Evolutionary conservation across 2,113 vertebrate species (phyloP).

Genomic region (Turdus rufiventris): DNA sequence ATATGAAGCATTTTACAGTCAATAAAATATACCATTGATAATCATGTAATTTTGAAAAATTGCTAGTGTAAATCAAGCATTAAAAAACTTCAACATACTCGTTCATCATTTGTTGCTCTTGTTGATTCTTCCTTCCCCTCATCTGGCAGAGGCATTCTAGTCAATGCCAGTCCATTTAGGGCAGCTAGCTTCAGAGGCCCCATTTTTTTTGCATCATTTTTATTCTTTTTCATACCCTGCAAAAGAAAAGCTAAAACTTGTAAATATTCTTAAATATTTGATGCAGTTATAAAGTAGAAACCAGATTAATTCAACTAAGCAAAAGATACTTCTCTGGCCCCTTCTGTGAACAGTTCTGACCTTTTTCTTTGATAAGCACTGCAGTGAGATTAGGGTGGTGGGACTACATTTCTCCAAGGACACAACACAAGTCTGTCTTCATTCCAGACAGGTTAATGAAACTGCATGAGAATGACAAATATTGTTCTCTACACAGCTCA

Average conservation of each 20-base stretch:
- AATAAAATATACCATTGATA: background rate
- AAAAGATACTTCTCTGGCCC: background rate
- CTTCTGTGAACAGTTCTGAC: background rate
- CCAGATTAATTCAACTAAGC: background rate
- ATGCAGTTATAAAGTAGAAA: background rate
- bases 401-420: conserved; percentile 66
- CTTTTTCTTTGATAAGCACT: background rate
- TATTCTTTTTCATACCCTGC: conserved; percentile 92
- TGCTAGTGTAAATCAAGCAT: background rate
- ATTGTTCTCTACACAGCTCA: conserved; percentile 30
- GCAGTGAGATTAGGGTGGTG: conserved; percentile 7
- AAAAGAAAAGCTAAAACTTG: conserved; percentile 21
- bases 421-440: conserved; percentile 54
- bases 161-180: conserved; percentile 87
- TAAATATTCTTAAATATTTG: background rate
- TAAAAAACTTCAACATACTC: conserved; percentile 70
- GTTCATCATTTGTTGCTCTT: conserved; percentile 87
- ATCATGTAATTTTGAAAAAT: background rate
- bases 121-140: conserved; percentile 84
- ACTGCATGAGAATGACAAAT: conserved; percentile 28
- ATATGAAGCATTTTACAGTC: background rate
- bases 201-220: conserved; percentile 87
- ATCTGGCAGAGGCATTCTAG: conserved; percentile 80
- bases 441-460: conserved; percentile 61
- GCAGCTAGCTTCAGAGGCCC: conserved; percentile 89